Base-by-base conservation (phyloP, 53 echinoderm and acorn worm species). In the Hippasteria phrygiana region DNA sequence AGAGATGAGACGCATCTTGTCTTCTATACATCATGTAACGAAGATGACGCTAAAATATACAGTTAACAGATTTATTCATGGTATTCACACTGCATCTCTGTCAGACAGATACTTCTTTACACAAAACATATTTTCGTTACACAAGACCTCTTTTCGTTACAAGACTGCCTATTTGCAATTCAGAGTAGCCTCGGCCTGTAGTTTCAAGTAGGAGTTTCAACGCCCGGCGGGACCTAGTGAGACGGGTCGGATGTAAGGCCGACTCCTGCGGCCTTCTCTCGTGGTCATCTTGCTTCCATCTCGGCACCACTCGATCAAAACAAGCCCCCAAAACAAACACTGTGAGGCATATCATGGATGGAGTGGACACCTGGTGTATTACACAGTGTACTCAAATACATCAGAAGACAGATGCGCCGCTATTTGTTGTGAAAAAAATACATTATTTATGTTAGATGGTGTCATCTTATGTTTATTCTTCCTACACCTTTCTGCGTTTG, bases 131-230 rank as follows among this genome's bases (percentile, higher is more conserved):
- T n/a, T n/a, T n/a, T n/a, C n/a, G n/a, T 8, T 9, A 67, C 5
- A 67, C 12, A 9, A 17, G 10, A 10, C 72, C 13, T 41, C 3
- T 11, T 6, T 75, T 47, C 8, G 50, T 75, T 75, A 26, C 75
- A 75, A 75, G 75, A 50, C 50, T 75, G 48, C 50, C 17, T 29
- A 47, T 75, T 75, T 75, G 75, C 42, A 48, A 47, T 75, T 75
- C 75, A 5, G 48, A 75, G 75, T 31, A 31, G 31, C 29, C 1
- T 3, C 33, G 1, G 2, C 16, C 27, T 31, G 27, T 24, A 0
- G 48, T 41, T n/a, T 46, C 50, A 32, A 75, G 75, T 46, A 8
- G 69, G 22, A 0, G 32, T 48, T 24, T 10, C 20, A 0, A 50
- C 14, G 4, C 42, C 31, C 75, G 4, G 1, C 1, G 32, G 50